phyloP scores from a whole-genome alignment of 2,888 invertebrate genomes.

The Lycophotia porphyrea region DNA sequence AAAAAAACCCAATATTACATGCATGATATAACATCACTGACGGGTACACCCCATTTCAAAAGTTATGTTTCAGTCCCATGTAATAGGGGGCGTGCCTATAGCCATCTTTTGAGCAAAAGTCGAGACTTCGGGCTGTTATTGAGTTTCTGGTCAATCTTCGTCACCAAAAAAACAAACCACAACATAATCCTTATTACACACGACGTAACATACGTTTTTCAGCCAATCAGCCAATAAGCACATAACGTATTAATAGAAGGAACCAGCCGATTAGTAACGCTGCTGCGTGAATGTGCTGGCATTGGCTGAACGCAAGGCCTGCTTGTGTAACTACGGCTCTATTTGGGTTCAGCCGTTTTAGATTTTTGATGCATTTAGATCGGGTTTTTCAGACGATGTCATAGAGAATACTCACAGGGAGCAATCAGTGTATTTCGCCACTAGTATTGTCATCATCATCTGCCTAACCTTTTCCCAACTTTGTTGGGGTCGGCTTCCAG shows the following conservation, averaged over 20 bases:
- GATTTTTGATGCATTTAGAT: background rate
- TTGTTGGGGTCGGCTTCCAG: no score
- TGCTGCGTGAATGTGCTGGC: constrained; percentile 65
- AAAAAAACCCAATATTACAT: no score
- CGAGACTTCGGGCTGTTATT: no score
- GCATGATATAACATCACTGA: no score
- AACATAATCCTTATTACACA: constrained; percentile 35
- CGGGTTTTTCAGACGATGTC: no score
- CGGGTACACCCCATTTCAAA: no score
- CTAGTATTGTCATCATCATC: no score
- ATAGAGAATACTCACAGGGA: background rate
- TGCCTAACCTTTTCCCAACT: no score
- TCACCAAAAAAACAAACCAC: background rate
- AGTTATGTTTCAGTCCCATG: no score
- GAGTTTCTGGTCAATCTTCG: background rate
- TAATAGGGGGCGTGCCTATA: no score
- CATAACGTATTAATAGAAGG: constrained; percentile 56
- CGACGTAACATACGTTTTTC: constrained; percentile 45
- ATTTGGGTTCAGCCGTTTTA: constrained; percentile 33
- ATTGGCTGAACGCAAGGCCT: constrained; percentile 71
- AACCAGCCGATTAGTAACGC: constrained; percentile 69
- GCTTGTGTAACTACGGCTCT: constrained; percentile 63
- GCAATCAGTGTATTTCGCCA: background rate
- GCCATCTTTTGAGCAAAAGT: no score
- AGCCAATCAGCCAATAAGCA: constrained; percentile 30